A percentile compares a stretch with the other conserved stretches of the same genome.
Conservation (phyloP, 2,113 vertebrate genomes). For the Calcarius ornatus region DNA sequence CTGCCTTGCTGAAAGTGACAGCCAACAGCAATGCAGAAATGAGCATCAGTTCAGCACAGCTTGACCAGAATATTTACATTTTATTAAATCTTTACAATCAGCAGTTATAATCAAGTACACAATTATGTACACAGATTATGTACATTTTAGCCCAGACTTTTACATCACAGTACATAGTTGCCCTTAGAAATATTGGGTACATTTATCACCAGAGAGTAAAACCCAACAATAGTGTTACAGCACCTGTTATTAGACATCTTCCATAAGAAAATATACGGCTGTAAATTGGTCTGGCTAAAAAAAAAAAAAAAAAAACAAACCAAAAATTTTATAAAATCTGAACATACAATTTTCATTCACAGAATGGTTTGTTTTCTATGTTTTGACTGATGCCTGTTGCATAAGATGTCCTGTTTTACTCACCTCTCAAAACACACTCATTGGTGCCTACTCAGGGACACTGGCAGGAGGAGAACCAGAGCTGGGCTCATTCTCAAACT, state of each 20-base stretch:
- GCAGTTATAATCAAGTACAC: constrained; percentile 83
- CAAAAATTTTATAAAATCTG: constrained; percentile 73
- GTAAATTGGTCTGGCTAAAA: constrained; percentile 77
- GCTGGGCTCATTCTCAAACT: constrained; percentile 46
- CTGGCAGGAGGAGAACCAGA: constrained; percentile 54
- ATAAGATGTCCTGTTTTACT: constrained; percentile 35
- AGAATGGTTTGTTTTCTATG: constrained; percentile 71
- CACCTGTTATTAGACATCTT: constrained; percentile 75
- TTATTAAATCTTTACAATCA: constrained; percentile 88
- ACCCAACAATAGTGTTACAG: constrained; percentile 73
- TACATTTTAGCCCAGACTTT: constrained; percentile 82
- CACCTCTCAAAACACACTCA: neutral
- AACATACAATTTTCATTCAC: constrained; percentile 79
- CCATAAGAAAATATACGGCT: constrained; percentile 80
- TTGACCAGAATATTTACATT: constrained; percentile 79
- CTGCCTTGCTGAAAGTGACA: neutral
- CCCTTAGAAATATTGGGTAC: constrained; percentile 75
- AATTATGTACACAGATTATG: constrained; percentile 82
- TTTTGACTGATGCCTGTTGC: constrained; percentile 72
- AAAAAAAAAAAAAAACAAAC: constrained; percentile 15
- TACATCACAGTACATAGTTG: constrained; percentile 80
- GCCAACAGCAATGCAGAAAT: neutral
- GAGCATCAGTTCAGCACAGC: neutral
- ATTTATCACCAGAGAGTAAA: constrained; percentile 70
- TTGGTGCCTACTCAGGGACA: neutral